Evolutionary conservation across 2,113 vertebrate genomes (phyloP).

Genomic region (Tympanuchus pallidicinctus): DNA sequence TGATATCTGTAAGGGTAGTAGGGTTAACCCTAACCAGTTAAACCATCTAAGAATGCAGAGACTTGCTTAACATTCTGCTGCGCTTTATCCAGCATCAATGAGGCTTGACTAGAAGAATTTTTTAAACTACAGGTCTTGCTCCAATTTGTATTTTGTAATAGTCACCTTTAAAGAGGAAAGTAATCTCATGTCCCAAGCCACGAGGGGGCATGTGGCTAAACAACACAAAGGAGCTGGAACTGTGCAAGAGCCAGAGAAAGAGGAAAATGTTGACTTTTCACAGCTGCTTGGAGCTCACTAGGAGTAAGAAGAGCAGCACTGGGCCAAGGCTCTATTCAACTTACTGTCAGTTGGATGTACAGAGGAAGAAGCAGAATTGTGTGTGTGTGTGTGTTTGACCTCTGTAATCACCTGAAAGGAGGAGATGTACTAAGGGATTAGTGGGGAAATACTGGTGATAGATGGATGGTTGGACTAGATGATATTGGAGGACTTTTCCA

Average conservation of each 20-base stretch:
- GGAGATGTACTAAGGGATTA: too few species aligned
- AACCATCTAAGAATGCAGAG: not conserved
- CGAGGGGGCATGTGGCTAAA: not conserved
- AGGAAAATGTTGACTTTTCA: not conserved
- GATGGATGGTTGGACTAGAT: too few species aligned
- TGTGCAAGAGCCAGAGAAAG: not conserved
- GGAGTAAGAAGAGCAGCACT: not conserved
- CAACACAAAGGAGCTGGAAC: not conserved
- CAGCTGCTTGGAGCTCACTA: fast-evolving
- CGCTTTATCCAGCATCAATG: not conserved
- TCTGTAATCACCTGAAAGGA: too few species aligned
- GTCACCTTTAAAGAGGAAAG: constrained; percentile 12
- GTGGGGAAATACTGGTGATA: too few species aligned
- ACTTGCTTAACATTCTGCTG: not conserved
- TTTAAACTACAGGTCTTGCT: not conserved
- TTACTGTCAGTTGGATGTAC: not conserved
- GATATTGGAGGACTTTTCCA: too few species aligned
- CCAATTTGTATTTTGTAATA: not conserved
- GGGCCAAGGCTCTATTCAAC: not conserved
- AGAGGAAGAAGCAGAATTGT: not conserved
- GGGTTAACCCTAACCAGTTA: not conserved
- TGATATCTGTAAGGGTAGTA: not conserved
- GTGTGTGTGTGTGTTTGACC: too few species aligned
- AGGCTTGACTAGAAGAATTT: not conserved
- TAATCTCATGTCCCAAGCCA: not conserved